Evolutionary conservation across 2,888 invertebrate genomes (phyloP), one percentile per base, ranked within the genome.

Genomic region (Eristalinus aeneus): DNA sequence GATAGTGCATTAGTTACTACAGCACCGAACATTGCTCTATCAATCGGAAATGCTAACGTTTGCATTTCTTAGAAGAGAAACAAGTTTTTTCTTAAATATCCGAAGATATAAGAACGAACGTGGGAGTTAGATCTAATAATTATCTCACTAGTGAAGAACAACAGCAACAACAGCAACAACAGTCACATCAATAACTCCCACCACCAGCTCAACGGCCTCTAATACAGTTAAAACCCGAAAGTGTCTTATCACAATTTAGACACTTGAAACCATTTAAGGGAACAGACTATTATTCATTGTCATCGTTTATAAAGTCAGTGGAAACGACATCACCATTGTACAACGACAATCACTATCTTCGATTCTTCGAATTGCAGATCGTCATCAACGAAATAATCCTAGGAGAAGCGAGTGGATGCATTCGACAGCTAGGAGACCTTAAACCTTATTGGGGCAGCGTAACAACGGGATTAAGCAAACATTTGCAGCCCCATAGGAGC

Each of bases 101-200:
- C n/a, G n/a, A n/a, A n/a, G n/a, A n/a, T n/a, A n/a, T n/a, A n/a
- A n/a, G n/a, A n/a, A n/a, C n/a, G n/a, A n/a, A n/a, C n/a, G n/a
- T n/a, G n/a, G n/a, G n/a, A n/a, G n/a, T n/a, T n/a, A n/a, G n/a
- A n/a, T n/a, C n/a, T n/a, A n/a, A n/a, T n/a, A n/a, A n/a, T n/a
- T n/a, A n/a, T n/a, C n/a, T n/a, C n/a, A n/a, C n/a, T n/a, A n/a
- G n/a, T n/a, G n/a, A n/a, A n/a, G n/a, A n/a, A n/a, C n/a, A n/a
- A n/a, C n/a, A n/a, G n/a, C n/a, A n/a, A n/a, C n/a, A n/a, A n/a
- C n/a, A n/a, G n/a, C n/a, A n/a, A n/a, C n/a, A n/a, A 56, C 56
- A 56, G 9, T 64, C 34, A 20, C 65, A 74, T 27, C 64, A 56
- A 74, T 8, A 82, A 74, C 61, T 27, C 11, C 31, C 12, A 36